Evolutionary conservation across 2,888 invertebrate genomes (phyloP).

Genomic region (Phyllotreta cruciferae): DNA sequence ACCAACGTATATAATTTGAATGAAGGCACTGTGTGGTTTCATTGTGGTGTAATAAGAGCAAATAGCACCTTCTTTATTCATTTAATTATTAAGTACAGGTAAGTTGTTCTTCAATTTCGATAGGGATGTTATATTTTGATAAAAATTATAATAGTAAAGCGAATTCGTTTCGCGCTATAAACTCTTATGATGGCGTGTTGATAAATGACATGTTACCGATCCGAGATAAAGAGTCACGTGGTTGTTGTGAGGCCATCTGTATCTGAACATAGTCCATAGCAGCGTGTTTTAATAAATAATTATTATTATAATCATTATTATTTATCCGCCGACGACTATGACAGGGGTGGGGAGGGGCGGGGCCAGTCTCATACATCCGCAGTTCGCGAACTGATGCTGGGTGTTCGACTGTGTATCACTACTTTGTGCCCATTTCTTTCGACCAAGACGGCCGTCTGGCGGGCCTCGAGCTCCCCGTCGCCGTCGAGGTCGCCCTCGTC

Average conservation of each 20-base stretch:
- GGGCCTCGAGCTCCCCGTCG: constrained; percentile 54
- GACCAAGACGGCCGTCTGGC: constrained; percentile 85
- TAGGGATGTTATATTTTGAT: neutral
- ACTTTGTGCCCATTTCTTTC: constrained; percentile 90
- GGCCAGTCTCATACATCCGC: constrained; percentile 86
- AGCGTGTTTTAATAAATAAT: constrained; percentile 4
- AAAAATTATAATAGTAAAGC: constrained; percentile 2
- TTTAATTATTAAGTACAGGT: neutral
- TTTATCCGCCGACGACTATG: constrained; percentile 48
- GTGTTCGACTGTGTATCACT: constrained; percentile 87
- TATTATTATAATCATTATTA: no score
- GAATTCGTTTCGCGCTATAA: constrained; percentile 2
- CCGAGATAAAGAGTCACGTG: constrained; percentile 51
- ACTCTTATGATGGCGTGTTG: neutral
- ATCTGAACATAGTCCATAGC: constrained; percentile 43
- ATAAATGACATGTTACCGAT: constrained; percentile 38
- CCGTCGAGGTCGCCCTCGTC: constrained; percentile 62
- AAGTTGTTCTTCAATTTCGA: constrained; percentile 1
- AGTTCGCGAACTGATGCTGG: constrained; percentile 81
- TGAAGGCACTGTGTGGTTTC: constrained; percentile 15
- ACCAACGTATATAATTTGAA: constrained; percentile 7
- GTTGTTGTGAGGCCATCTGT: constrained; percentile 48
- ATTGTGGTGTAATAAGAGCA: constrained; percentile 12
- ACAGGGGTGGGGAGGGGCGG: constrained; percentile 69
- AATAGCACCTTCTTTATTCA: constrained; percentile 11